phyloP scores from a whole-genome alignment of 2,888 invertebrate genomes.

The Synergus laeviventris region DNA sequence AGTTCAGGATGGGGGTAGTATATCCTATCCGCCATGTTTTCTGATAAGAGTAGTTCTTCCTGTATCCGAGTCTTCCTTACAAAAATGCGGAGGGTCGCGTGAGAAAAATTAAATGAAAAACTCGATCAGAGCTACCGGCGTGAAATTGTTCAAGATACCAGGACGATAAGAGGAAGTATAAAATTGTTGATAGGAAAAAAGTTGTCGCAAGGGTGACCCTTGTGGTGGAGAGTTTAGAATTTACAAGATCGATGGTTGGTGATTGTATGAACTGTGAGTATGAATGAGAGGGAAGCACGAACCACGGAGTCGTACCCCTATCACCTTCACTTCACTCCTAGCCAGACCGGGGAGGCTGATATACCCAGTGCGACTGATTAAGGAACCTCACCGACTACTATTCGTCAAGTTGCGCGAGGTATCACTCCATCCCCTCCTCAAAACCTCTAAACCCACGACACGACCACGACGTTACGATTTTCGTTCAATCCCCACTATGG shows the following conservation, averaged over 20 bases:
- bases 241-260: conserved; percentile 1
- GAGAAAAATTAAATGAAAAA: neutral
- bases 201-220: too few species aligned
- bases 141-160: too few species aligned
- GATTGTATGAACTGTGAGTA: conserved; percentile 16
- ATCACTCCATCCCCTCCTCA: neutral
- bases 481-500: neutral
- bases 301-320: neutral
- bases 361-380: conserved; percentile 56
- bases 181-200: too few species aligned
- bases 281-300: neutral
- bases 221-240: too few species aligned
- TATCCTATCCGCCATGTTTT: conserved; percentile 74
- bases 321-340: conserved; percentile 13
- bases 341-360: conserved; percentile 48
- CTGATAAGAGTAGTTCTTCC: neutral
- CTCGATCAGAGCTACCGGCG: neutral
- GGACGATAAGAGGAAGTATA: too few species aligned
- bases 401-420: neutral
- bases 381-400: neutral
- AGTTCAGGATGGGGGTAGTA: conserved; percentile 80
- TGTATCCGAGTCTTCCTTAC: neutral
- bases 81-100: neutral
- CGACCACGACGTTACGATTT: neutral
- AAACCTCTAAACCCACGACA: neutral